A percentile compares a stretch with the other conserved stretches of the same genome.
phyloP scores from a whole-genome alignment of 2,888 invertebrate genomes.

The Lampropteryx suffumata region DNA sequence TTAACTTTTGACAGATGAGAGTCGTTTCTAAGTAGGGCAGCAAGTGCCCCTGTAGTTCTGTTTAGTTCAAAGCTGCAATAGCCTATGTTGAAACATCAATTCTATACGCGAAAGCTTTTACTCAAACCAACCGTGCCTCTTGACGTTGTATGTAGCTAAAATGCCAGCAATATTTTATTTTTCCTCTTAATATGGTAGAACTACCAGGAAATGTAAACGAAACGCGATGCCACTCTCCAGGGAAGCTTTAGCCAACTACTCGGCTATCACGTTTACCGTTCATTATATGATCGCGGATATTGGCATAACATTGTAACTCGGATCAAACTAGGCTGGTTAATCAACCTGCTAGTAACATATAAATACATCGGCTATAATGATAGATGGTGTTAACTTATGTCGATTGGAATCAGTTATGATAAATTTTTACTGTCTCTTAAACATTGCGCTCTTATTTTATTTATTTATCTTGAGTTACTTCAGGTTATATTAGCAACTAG shows the following conservation, averaged over 20 bases:
- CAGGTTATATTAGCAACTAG: too few relatives aligned
- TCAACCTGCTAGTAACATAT: too few relatives aligned
- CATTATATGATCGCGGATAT: constrained; percentile 11
- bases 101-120: constrained; percentile 3
- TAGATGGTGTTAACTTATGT: too few relatives aligned
- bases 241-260: constrained; percentile 8
- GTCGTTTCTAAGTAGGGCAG: too few relatives aligned
- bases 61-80: background rate
- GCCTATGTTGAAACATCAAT: background rate
- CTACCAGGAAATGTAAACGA: constrained; percentile 9
- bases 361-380: too few relatives aligned
- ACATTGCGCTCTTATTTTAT: too few relatives aligned
- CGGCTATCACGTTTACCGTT: constrained; percentile 3
- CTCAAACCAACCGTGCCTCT: constrained; percentile 3
- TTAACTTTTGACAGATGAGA: too few relatives aligned
- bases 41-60: too few relatives aligned
- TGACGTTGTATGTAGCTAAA: constrained; percentile 4
- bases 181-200: constrained; percentile 6
- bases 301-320: constrained; percentile 4
- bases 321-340: too few relatives aligned
- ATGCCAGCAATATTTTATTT: constrained; percentile 7
- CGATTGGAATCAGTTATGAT: too few relatives aligned
- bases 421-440: too few relatives aligned
- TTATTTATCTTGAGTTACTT: too few relatives aligned
- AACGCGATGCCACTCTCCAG: constrained; percentile 13